These are phyloP conservation scores for Steinernema feltiae DNA, from an alignment of 1,140 invertebrate species.

Conservation along the genomic window DNA sequence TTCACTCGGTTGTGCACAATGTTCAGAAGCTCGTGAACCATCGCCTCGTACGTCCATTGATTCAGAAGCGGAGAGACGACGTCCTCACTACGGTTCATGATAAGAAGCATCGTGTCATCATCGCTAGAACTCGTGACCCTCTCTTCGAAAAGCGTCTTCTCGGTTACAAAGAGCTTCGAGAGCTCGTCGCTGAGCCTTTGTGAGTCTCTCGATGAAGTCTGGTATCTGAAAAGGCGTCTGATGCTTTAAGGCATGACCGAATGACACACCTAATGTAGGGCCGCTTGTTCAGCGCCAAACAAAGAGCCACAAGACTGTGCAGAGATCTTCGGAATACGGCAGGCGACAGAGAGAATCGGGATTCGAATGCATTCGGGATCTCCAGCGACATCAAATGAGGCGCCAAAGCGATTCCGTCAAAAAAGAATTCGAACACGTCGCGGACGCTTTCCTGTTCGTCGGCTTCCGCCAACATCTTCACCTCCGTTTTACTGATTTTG, in stretches of 20 bases:
- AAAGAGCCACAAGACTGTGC: slow-evolving; percentile 75
- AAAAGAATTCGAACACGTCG: slow-evolving; percentile 49
- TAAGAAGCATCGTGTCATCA: slow-evolving; percentile 36
- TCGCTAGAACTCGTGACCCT: slow-evolving; percentile 17
- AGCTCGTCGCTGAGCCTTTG: slow-evolving; percentile 78
- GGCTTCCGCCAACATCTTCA: slow-evolving; percentile 88
- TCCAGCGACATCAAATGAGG: slow-evolving; percentile 43
- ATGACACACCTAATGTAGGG: slow-evolving; percentile 68
- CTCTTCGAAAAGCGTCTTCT: slow-evolving; percentile 56
- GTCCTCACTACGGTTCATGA: slow-evolving; percentile 65
- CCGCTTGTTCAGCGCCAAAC: slow-evolving; percentile 83
- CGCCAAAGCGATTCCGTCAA: slow-evolving; percentile 48
- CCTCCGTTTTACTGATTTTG: slow-evolving; percentile 89
- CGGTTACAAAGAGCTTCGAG: slow-evolving; percentile 59
- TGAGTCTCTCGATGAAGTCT: slow-evolving; percentile 77
- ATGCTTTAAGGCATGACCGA: neutral
- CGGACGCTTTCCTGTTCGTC: slow-evolving; percentile 86
- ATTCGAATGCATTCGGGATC: slow-evolving; percentile 42
- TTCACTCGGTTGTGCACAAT: slow-evolving; percentile 92
- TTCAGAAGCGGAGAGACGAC: slow-evolving; percentile 91
- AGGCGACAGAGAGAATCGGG: slow-evolving; percentile 64
- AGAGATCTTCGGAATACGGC: slow-evolving; percentile 70
- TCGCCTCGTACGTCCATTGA: slow-evolving; percentile 99
- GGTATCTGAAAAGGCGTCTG: slow-evolving; percentile 64
- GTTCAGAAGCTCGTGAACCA: slow-evolving; percentile 93